Evolutionary conservation across 1,140 invertebrate genomes (phyloP), one percentile per base, ranked within the genome.

Genomic region (Macrobrachium rosenbergii): DNA sequence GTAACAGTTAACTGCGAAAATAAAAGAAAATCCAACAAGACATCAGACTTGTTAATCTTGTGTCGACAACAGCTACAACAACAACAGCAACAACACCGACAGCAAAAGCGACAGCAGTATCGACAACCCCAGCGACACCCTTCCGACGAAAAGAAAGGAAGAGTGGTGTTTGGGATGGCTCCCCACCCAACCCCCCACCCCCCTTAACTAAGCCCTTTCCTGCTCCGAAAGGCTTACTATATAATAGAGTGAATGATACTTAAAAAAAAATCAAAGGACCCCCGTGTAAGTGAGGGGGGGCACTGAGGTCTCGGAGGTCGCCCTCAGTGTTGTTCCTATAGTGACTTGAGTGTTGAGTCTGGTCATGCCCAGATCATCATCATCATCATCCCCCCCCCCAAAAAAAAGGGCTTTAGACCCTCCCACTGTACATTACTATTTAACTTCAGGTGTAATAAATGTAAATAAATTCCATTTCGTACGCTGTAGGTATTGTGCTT

Each of bases 381-480:
- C 28, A 37, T 37, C 28, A 37, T 37, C 52, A 2, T 5, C 52
- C 52, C 52, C n/a, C n/a, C n/a, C n/a, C n/a, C n/a, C n/a, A n/a
- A n/a, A n/a, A 72, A 43, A 23, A 43, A 72, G 69, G 69, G 37
- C 23, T 14, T 23, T 23, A 43, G 23, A 28, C 69, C 69, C 37
- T 43, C 64, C 69, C 69, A 43, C 37, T 87, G 84, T 87, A 87
- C 78, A 87, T 87, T 87, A 87, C 78, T 87, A 87, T 87, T 87
- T 87, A 87, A 80, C 84, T 78, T 87, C 76, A 87, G 84, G 78
- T 87, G 84, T 87, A 87, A 87, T 87, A 87, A 87, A 82, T 87
- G 84, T 87, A 87, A 80, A 87, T 87, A 87, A 76, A 81, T 87
- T 82, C 84, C 77, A 87, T 87, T 87, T 87, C 84, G 84, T 87